Evolutionary conservation across 64 coral and sea anemone species (phyloP).

Genomic region (Montipora foliosa): DNA sequence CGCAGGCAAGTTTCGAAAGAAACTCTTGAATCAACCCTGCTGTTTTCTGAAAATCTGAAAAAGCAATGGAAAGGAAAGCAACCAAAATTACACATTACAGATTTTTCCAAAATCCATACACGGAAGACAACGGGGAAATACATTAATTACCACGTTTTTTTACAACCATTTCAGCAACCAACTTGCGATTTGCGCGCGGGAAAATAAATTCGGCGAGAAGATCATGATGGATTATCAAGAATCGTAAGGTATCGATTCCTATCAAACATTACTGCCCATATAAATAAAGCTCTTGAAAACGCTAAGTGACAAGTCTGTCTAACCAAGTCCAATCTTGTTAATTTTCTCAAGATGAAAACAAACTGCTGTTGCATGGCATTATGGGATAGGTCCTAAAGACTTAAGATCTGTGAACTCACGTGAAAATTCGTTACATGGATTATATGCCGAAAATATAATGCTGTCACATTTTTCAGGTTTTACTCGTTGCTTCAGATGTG

Average conservation of each 20-base stretch:
- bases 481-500: constrained; percentile 8
- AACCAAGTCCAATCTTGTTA: neutral
- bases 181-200: neutral
- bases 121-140: neutral
- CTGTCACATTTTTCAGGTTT: neutral
- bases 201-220: neutral
- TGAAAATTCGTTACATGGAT: neutral
- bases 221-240: neutral
- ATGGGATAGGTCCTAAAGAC: constrained; percentile 16
- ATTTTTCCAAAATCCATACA: constrained; percentile 30
- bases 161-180: constrained; percentile 67
- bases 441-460: neutral
- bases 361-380: constrained; percentile 5
- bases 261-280: neutral
- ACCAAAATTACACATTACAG: neutral
- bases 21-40: constrained; percentile 85
- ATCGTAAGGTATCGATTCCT: neutral
- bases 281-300: neutral
- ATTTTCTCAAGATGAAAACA: neutral
- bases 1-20: constrained; percentile 80
- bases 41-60: constrained; percentile 94
- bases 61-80: neutral
- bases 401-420: constrained; percentile 66
- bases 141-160: constrained; percentile 87
- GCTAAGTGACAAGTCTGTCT: too few species aligned